Base-by-base conservation (phyloP, 2,888 invertebrate genomes). In the Diplazon laetatorius region DNA sequence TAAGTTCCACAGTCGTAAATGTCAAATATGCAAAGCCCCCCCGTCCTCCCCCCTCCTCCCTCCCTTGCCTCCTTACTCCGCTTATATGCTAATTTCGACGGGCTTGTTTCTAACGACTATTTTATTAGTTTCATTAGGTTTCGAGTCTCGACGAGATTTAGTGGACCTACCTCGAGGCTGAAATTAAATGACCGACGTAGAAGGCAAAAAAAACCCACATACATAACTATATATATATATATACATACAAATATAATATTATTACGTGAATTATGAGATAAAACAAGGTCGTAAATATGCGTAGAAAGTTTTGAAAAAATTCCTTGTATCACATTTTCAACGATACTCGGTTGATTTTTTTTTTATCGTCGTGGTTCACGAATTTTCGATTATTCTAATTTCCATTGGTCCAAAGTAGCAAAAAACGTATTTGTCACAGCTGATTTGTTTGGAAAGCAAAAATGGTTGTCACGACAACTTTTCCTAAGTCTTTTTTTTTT, bases 1-100 rank as follows among this genome's bases (percentile, higher is more conserved):
- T 76, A 76, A 76, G 71, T 76, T 76, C 52, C 71, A 72, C 76
- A 76, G 76, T 76, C 76, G 76, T 76, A 76, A 76, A 76, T 76
- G 76, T 76, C 76, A 76, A 76, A 76, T 76, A 76, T 76, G 76
- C 76, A 76, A 76, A 76, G 60, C 35, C 46, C 46, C 50, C 35
- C 46, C 46, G 60, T n/a, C 6, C 59, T 50, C 16, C 10, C 59
- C 35, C 60, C 76, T 71, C 71, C 72, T 76, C n/a, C n/a, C n/a
- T n/a, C n/a, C n/a, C n/a, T n/a, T n/a, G n/a, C 46, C 70, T n/a
- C 6, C 59, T 50, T 22, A 10, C 59, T 42, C 60, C 76, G 76
- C 71, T 76, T 76, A 76, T 76, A 76, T 76, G 76, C 76, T 76
- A 76, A 76, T 76, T 76, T 46, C 71, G 66, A 68, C 76, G 66